Evolutionary conservation across 2,888 invertebrate species (phyloP).

Genomic region (Tetramorium bicarinatum): DNA sequence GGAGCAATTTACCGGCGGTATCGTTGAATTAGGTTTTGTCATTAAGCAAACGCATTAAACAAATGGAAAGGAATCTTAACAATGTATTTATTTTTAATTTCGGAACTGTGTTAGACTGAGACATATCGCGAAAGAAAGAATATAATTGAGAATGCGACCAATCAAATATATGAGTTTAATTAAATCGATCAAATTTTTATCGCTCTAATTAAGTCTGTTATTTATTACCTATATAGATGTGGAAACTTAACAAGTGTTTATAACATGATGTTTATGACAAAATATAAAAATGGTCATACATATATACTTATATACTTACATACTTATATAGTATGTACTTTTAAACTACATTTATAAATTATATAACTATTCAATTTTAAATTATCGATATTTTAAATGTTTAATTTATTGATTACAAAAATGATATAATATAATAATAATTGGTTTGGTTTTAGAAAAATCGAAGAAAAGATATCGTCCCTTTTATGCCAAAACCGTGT

Average conservation of each 20-base stretch:
- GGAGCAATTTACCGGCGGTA: slow-evolving; percentile 26
- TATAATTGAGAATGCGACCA: not conserved
- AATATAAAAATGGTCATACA: not conserved
- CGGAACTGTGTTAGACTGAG: not conserved
- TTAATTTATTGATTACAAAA: not conserved
- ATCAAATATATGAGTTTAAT: slow-evolving; percentile 23
- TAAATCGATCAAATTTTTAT: not conserved
- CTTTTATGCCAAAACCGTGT: too few species aligned
- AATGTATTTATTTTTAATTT: slow-evolving; percentile 46
- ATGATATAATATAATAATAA: not conserved
- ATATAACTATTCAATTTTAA: not conserved
- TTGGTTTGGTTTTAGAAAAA: not conserved
- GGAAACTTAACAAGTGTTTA: not conserved
- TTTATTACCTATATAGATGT: not conserved
- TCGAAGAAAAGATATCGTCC: not conserved
- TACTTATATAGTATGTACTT: not conserved
- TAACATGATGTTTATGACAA: not conserved
- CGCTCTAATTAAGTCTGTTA: not conserved
- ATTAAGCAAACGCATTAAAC: slow-evolving; percentile 16
- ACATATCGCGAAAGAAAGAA: not conserved
- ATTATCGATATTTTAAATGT: not conserved
- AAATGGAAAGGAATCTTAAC: slow-evolving; percentile 5
- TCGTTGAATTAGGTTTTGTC: slow-evolving; percentile 31
- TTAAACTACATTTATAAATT: not conserved
- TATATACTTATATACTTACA: not conserved